phyloP scores from a whole-genome alignment of 1,140 invertebrate species.

The Drosophila lacertosa region DNA sequence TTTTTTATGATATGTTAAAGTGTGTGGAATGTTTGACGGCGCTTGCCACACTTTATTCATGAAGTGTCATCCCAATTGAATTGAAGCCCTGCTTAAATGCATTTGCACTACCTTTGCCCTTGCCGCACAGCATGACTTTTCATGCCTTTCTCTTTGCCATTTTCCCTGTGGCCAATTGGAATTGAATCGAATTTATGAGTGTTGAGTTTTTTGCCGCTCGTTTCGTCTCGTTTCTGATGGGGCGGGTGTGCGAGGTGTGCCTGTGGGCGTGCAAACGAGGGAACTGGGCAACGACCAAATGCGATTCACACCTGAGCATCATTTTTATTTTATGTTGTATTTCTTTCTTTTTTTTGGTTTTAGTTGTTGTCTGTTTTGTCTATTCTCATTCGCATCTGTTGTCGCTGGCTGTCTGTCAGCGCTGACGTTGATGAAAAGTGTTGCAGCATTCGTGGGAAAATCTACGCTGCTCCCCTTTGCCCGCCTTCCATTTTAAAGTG shows the following conservation, averaged over 20 bases:
- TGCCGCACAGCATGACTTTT: conserved; percentile 17
- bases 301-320: conserved; percentile 46
- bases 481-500: conserved; percentile 1
- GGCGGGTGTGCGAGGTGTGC: not conserved
- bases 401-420: conserved; percentile 43
- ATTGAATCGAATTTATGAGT: conserved; percentile 52
- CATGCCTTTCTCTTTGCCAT: conserved; percentile 31
- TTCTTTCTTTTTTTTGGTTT: conserved; percentile 16
- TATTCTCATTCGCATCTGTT: conserved; percentile 17
- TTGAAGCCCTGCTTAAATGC: too few relatives aligned
- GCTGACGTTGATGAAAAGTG: conserved; percentile 57
- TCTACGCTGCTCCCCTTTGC: conserved; percentile 16
- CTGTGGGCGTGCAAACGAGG: conserved; percentile 3
- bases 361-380: conserved; percentile 29
- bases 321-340: conserved; percentile 20
- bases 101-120: conserved; percentile 12
- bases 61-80: not conserved
- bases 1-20: too few relatives aligned
- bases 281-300: conserved; percentile 25
- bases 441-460: conserved; percentile 66
- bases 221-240: not conserved
- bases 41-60: too few relatives aligned
- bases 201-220: too few relatives aligned
- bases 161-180: conserved; percentile 29
- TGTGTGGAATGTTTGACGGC: too few relatives aligned